phyloP scores from a whole-genome alignment of 2,888 invertebrate genomes.

The Chymomyza fuscimana region DNA sequence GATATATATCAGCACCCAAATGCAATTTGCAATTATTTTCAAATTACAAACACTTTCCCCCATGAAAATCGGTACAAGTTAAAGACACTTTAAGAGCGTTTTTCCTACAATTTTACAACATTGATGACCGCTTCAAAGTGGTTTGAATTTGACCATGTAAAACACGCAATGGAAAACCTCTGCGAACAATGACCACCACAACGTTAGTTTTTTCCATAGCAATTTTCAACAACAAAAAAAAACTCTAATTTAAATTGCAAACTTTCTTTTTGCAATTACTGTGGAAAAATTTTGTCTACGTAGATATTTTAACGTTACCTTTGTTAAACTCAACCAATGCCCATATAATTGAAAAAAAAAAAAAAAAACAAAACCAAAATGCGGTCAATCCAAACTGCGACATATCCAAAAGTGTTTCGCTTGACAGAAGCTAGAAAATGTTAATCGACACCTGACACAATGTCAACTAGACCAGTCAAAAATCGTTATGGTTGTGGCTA shows the following conservation, averaged over 20 bases:
- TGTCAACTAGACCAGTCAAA: constrained; percentile 22
- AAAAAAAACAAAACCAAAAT: background rate
- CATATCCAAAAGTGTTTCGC: background rate
- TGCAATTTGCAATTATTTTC: constrained; percentile 44
- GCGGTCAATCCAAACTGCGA: background rate
- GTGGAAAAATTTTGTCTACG: background rate
- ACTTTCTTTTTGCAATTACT: constrained; percentile 60
- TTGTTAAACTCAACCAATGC: background rate
- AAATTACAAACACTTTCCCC: constrained; percentile 45
- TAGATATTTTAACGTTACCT: background rate
- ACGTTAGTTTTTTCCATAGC: constrained; percentile 33
- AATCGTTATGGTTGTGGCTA: constrained; percentile 15
- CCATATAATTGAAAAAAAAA: background rate
- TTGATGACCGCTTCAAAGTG: constrained; percentile 23
- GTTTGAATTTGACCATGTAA: constrained; percentile 38
- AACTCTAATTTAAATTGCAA: constrained; percentile 44
- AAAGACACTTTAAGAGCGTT: constrained; percentile 9
- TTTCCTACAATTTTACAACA: constrained; percentile 32
- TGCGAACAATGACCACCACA: constrained; percentile 46
- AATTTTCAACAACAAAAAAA: constrained; percentile 24
- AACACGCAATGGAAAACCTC: constrained; percentile 37
- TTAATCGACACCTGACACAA: constrained; percentile 14
- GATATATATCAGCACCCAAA: background rate
- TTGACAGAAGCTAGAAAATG: background rate
- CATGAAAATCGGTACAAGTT: constrained; percentile 30